These are phyloP conservation scores for Nyctibius grandis DNA, from an alignment of 2,797 vertebrate species.

Conservation along the genomic window DNA sequence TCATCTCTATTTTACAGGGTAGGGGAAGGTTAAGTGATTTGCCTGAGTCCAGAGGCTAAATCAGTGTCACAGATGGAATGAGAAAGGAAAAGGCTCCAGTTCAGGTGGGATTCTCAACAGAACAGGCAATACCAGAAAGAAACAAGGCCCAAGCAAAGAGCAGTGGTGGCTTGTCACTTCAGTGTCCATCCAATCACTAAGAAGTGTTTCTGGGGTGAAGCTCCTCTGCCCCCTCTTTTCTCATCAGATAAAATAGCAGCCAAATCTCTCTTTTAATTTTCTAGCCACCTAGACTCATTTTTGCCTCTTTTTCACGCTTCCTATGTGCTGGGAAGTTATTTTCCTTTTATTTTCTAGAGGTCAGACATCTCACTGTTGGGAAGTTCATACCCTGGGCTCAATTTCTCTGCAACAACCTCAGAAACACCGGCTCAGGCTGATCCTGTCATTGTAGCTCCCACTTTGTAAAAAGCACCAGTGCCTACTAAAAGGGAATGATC, in stretches of 20 bases:
- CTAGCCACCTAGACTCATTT: background rate
- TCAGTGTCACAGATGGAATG: background rate
- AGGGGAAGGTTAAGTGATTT: conserved; percentile 9
- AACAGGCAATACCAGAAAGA: background rate
- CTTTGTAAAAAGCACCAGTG: background rate
- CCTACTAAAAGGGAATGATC: conserved; percentile 24
- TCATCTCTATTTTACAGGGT: background rate
- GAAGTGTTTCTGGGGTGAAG: background rate
- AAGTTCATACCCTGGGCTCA: background rate
- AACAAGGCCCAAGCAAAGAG: background rate
- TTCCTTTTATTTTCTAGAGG: background rate
- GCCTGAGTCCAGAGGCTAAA: background rate
- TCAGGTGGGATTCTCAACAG: background rate
- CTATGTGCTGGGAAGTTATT: background rate
- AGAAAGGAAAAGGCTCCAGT: background rate
- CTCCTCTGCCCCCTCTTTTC: background rate
- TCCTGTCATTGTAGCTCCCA: background rate
- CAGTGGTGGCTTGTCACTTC: background rate
- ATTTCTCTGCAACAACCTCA: background rate
- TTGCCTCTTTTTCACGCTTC: background rate
- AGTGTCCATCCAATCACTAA: background rate
- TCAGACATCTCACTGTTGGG: background rate
- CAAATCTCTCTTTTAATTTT: background rate
- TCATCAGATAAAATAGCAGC: background rate
- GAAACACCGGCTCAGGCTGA: background rate